Base-by-base conservation (phyloP, 2,888 invertebrate species). In the Cephus runcator region DNA sequence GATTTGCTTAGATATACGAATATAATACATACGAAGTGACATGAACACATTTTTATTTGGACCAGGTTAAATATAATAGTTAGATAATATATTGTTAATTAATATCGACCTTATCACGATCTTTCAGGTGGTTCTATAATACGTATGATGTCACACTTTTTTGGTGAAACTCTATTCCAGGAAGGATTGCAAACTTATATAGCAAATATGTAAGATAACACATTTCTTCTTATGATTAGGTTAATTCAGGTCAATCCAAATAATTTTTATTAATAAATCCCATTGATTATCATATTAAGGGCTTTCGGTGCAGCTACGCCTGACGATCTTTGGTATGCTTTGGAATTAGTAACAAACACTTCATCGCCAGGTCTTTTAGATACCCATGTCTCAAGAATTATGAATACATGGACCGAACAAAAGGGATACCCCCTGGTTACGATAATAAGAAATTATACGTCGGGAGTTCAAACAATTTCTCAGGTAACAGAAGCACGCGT, bases 61-160 rank as follows among this genome's bases (percentile, higher is more conserved):
- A 77, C n/a, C 31, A 36, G 74, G 69, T 82, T 15, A 23, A 6
- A 31, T 31, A 15, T 40, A 40, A 40, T 40, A 40, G 3, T 15
- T 4, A 0, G 40, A 40, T 40, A 40, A 40, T 15, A 15, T 40
- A 40, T 15, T 40, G 15, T 12, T 4, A 40, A 1, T 6, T 15
- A 40, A 40, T 4, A 40, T 40, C 15, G 4, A 15, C 15, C 40
- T 6, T 23, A 12, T 34, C 34, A 69, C 34, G 6, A 11, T 11
- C 34, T 31, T 71, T 35, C 69, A 86, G 85, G 83, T 79, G 88
- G 85, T 12, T 92, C 93, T 76, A 93, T 94, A 34, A 92, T 94
- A 75, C 92, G 93, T 15, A 94, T 94, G 94, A 92, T 93, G 90
- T 92, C 93, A 79, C 93, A 93, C 83, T 92, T 92, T 86, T 87